These are phyloP conservation scores for Rhabdomys pumilio DNA, from an alignment of 2,797 vertebrate genomes.

Conservation along the genomic window DNA sequence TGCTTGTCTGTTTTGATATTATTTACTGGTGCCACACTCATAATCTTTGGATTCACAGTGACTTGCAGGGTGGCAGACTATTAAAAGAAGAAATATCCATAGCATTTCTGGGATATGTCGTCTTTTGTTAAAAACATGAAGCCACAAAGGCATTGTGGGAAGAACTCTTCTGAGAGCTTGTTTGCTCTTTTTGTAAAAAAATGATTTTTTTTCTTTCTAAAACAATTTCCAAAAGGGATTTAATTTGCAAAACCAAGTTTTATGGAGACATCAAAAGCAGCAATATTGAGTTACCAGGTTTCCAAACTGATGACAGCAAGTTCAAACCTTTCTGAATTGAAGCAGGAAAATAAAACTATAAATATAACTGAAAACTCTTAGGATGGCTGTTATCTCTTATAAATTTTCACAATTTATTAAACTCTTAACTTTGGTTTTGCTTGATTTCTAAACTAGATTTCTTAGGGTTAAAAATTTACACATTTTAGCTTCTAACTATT, in stretches of 20 bases:
- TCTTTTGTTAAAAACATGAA: conserved; percentile 55
- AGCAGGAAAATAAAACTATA: conserved; percentile 49
- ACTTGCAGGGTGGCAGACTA: conserved; percentile 78
- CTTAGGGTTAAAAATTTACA: neutral
- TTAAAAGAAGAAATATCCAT: conserved; percentile 70
- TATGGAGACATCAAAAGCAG: conserved; percentile 57
- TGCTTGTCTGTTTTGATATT: conserved; percentile 40
- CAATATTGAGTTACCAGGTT: conserved; percentile 33
- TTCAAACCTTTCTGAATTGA: neutral
- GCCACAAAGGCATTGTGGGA: neutral
- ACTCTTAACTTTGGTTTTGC: conserved; percentile 46
- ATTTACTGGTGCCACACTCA: conserved; percentile 17
- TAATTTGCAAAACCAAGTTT: conserved; percentile 68
- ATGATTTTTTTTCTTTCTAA: neutral
- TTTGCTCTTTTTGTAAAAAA: conserved; percentile 58
- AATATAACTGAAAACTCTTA: neutral
- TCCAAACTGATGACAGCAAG: neutral
- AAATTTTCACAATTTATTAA: neutral
- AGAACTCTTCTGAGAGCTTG: neutral
- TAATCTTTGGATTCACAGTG: conserved; percentile 76
- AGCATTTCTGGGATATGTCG: conserved; percentile 75
- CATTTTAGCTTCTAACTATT: conserved; percentile 59
- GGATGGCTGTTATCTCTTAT: neutral
- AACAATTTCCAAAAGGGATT: conserved; percentile 59
- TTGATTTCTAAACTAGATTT: conserved; percentile 52